phyloP scores from a whole-genome alignment of 2,888 invertebrate species.

The Tuta absoluta region DNA sequence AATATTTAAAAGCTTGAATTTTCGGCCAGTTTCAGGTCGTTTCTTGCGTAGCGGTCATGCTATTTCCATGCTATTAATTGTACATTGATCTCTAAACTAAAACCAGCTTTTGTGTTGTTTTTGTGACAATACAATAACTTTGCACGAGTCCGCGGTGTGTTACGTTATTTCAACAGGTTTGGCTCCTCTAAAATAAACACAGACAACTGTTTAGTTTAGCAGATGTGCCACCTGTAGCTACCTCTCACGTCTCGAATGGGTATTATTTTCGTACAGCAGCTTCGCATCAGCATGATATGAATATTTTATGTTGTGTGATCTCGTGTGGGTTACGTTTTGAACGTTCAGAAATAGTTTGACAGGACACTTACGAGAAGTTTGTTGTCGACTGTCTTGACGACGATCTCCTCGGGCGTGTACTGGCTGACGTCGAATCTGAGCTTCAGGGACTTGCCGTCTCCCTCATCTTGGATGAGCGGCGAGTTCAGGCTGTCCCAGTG shows the following conservation, averaged over 20 bases:
- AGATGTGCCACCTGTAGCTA: not conserved
- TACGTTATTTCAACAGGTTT: not conserved
- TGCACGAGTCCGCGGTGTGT: not conserved
- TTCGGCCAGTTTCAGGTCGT: not conserved
- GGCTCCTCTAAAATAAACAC: not conserved
- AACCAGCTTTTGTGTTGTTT: conserved; percentile 19
- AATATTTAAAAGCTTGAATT: conserved; percentile 35
- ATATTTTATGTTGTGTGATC: too few species aligned
- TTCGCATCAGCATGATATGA: too few species aligned
- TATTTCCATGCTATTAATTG: conserved; percentile 20
- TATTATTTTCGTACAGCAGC: not conserved
- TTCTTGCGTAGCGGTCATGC: not conserved
- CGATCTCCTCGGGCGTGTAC: conserved; percentile 98
- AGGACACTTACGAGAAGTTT: conserved; percentile 91
- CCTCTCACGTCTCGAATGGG: not conserved
- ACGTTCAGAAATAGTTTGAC: not conserved
- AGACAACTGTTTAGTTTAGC: not conserved
- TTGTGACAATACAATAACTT: conserved; percentile 21
- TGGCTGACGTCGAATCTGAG: conserved; percentile 98
- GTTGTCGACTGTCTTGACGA: conserved; percentile 99
- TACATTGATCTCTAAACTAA: conserved; percentile 23
- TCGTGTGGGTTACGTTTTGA: too few species aligned
- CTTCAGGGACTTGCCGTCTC: conserved; percentile 95
- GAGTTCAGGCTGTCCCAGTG: conserved; percentile 95
- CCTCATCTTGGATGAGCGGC: conserved; percentile 96